Evolutionary conservation across 2,888 invertebrate genomes (phyloP).

Genomic region (Cryptocephalus primarius): DNA sequence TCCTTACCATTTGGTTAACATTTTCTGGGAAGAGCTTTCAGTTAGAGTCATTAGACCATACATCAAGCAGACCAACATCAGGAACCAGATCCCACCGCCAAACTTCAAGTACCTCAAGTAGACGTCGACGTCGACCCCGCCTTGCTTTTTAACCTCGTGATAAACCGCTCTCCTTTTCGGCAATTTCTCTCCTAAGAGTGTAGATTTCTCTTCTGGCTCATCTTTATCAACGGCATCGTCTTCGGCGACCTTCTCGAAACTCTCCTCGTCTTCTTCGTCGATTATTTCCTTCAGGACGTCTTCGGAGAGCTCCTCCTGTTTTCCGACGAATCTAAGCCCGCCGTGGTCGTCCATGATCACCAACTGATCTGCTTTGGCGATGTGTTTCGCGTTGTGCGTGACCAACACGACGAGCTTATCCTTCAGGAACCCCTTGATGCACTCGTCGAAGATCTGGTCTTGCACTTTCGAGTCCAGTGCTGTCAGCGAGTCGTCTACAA

Average conservation of each 20-base stretch:
- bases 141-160: slow-evolving; percentile 23
- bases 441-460: slow-evolving; percentile 58
- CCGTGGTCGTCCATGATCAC: slow-evolving; percentile 33
- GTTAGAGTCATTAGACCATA: slow-evolving; percentile 18
- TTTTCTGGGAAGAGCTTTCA: slow-evolving; percentile 19
- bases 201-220: slow-evolving; percentile 30
- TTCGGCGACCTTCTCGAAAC: slow-evolving; percentile 1
- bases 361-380: slow-evolving; percentile 31
- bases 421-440: slow-evolving; percentile 21
- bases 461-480: slow-evolving; percentile 70
- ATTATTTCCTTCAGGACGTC: slow-evolving; percentile 14
- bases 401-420: slow-evolving; percentile 39
- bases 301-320: slow-evolving; percentile 10
- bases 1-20: slow-evolving; percentile 24
- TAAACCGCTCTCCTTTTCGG: slow-evolving; percentile 18
- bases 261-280: slow-evolving; percentile 6
- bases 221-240: slow-evolving; percentile 41
- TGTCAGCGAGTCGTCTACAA: slow-evolving; percentile 61
- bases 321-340: slow-evolving; percentile 12
- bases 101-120: slow-evolving; percentile 24
- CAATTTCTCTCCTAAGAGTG: slow-evolving; percentile 5
- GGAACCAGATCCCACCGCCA: slow-evolving; percentile 22
- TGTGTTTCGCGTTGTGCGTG: slow-evolving; percentile 20
- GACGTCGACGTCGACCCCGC: slow-evolving; percentile 20
- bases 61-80: slow-evolving; percentile 15